Base-by-base conservation (phyloP, 2,113 vertebrate genomes). In the Podarcis muralis region DNA sequence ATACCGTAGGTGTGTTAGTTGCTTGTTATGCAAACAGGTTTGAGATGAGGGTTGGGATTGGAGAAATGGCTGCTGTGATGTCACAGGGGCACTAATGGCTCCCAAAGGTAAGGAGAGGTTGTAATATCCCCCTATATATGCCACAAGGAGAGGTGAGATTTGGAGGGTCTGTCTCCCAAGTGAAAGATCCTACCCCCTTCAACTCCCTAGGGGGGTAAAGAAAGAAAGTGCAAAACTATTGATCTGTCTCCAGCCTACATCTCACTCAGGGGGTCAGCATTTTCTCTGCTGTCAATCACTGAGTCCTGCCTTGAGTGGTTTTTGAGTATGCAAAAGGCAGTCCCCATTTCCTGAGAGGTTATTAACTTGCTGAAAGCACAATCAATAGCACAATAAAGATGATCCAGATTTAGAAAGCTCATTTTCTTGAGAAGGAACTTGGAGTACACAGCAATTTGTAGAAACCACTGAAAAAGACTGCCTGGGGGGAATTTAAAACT, bases 291-390 rank as follows among this genome's bases (percentile, higher is more conserved):
- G 2, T 32, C n/a, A 0, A 37, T 57, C 80, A 66, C 20, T 53
- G 20, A 76, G 0, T 68, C 79, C 43, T 0, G 0, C 53, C 9
- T 80, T 81, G 74, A 3, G 72, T 72, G 86, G 89, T 90, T 15
- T 94, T 89, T 81, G 81, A 88, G 85, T 69, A 40, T 79, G 6
- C 68, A 5, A n/a, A 78, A 79, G 23, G 32, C 72, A 18, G 13
- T 57, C 57, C 76, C 88, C 86, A 85, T 92, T 93, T 94, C 94
- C 93, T 92, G 93, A 94, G 94, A 93, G 93, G 92, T 92, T 93
- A 93, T 94, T 91, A 94, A 90, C 88, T 91, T 40, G 23, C 89
- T 91, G 88, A 93, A 90, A 95, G 94, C 91, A 30, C 85, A 0
- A 88, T 87, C 86, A 8, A 85, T 85, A 37, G 16, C 35, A 40